These are phyloP conservation scores for Pedionomus torquatus DNA, from an alignment of 2,113 vertebrate species.

Conservation along the genomic window DNA sequence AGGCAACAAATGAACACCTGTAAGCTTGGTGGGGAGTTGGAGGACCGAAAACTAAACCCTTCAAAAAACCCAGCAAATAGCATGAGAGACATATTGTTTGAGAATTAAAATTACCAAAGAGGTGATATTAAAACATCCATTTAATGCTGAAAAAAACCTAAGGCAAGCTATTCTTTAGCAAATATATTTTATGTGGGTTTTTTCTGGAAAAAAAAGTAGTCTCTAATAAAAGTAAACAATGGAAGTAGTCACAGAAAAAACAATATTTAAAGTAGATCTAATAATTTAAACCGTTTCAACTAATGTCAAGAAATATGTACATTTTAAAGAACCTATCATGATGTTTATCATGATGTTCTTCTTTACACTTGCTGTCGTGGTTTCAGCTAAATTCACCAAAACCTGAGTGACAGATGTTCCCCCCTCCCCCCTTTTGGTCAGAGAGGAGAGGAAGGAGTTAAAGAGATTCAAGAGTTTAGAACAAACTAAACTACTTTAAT, in stretches of 20 bases:
- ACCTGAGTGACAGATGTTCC: too few species aligned
- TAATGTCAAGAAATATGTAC: not conserved
- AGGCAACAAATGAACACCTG: not conserved
- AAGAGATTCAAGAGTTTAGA: too few species aligned
- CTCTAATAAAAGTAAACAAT: not conserved
- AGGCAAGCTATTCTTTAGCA: not conserved
- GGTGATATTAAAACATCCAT: not conserved
- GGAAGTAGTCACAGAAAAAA: not conserved
- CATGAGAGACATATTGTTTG: not conserved
- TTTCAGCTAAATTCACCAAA: too few species aligned
- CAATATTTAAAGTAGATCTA: not conserved
- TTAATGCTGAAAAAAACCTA: not conserved
- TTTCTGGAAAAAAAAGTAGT: not conserved
- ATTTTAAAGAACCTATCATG: not conserved
- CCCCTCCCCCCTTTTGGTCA: too few species aligned
- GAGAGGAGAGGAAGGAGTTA: too few species aligned
- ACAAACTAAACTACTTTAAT: too few species aligned
- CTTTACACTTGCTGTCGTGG: not conserved
- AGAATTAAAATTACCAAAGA: not conserved
- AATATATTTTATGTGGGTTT: not conserved
- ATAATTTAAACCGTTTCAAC: not conserved
- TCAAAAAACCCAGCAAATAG: not conserved
- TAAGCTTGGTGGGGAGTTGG: not conserved
- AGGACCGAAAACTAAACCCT: not conserved
- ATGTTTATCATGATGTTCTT: not conserved